A percentile compares a stretch with the other conserved stretches of the same genome.
Evolutionary conservation across 1,140 invertebrate genomes (phyloP).

Genomic region (Brachystomella parvula): DNA sequence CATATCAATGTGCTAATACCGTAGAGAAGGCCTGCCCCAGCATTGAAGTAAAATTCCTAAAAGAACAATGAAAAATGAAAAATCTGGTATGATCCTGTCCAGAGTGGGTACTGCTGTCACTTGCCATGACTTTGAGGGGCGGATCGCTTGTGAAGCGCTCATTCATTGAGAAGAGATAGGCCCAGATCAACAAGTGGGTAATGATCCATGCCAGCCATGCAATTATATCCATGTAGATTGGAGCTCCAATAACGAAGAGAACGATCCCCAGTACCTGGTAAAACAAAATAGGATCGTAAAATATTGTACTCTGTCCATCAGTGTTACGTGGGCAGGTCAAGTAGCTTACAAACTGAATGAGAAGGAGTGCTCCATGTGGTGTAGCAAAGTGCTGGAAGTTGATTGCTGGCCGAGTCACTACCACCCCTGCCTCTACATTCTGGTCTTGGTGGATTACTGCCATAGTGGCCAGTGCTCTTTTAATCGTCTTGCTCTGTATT

Average conservation of each 20-base stretch:
- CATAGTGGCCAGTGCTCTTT: background rate
- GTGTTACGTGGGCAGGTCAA: background rate
- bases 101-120: slow-evolving; percentile 39
- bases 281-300: background rate
- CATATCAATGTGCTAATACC: slow-evolving; percentile 69
- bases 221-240: background rate
- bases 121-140: slow-evolving; percentile 67
- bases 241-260: background rate
- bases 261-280: background rate
- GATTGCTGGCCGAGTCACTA: slow-evolving; percentile 25
- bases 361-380: slow-evolving; percentile 47
- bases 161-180: slow-evolving; percentile 68
- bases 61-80: slow-evolving; percentile 40
- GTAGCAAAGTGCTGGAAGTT: slow-evolving; percentile 47
- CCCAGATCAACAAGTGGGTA: slow-evolving; percentile 69
- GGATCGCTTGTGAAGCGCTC: slow-evolving; percentile 67
- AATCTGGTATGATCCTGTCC: background rate
- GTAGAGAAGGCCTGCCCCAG: slow-evolving; percentile 60
- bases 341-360: slow-evolving; percentile 47
- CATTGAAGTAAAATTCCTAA: slow-evolving; percentile 70
- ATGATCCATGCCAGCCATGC: slow-evolving; percentile 60
- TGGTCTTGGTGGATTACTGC: background rate
- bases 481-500: no score
- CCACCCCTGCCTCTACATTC: background rate
- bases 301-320: background rate